Percentiles rank a stretch among this genome's conserved stretches.
phyloP scores from a whole-genome alignment of 64 coral and sea anemone genomes.

The Porites australiensis region DNA sequence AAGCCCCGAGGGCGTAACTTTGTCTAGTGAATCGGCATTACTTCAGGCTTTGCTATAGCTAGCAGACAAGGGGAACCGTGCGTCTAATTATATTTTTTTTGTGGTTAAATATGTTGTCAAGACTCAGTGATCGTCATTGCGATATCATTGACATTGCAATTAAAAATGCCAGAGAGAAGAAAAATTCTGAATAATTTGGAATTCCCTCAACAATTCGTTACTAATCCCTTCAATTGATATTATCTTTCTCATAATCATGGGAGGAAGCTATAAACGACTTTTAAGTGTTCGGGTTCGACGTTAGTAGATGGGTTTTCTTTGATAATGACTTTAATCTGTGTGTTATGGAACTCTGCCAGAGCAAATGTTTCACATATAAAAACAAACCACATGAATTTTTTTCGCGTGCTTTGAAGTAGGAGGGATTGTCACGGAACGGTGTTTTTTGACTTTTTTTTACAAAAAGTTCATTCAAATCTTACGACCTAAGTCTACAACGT shows the following conservation, averaged over 20 bases:
- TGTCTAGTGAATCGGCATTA: no score
- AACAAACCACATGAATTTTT: neutral
- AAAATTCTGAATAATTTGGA: neutral
- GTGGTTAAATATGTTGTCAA: no score
- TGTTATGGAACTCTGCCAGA: conserved; percentile 28
- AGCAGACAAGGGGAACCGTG: no score
- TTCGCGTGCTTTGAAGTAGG: neutral
- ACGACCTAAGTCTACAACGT: no score
- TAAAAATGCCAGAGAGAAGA: neutral
- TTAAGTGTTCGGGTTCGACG: neutral
- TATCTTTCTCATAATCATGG: neutral
- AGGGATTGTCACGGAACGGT: conserved; percentile 2
- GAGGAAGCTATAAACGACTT: no score
- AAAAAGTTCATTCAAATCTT: no score
- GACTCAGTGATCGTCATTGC: no score
- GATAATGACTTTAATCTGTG: conserved; percentile 28
- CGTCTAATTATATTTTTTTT: no score
- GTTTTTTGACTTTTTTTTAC: neutral
- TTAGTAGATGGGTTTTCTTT: neutral
- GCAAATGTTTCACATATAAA: neutral
- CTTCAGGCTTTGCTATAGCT: no score
- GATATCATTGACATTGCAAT: no score
- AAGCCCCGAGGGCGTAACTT: no score
- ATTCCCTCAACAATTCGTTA: neutral
- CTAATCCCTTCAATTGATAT: neutral